phyloP scores from a whole-genome alignment of 2,113 vertebrate genomes.

The Herpailurus yagouaroundi region DNA sequence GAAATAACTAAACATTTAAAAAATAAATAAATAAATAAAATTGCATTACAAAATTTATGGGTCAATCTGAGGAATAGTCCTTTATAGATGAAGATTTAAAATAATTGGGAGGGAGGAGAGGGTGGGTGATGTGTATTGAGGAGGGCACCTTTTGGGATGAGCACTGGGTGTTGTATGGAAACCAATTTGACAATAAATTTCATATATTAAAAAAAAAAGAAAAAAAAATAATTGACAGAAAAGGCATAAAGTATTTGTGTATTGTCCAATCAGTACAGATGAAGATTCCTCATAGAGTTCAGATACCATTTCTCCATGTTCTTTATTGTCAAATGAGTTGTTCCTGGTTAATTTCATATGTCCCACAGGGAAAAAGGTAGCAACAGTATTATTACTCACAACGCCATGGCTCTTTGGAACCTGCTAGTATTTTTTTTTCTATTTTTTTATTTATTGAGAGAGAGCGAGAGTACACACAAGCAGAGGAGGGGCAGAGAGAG shows the following conservation, averaged over 20 bases:
- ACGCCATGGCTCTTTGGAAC: neutral
- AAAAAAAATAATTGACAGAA: neutral
- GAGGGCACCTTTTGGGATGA: too few relatives aligned
- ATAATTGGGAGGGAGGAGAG: neutral
- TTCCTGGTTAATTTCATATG: neutral
- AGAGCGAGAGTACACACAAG: too few relatives aligned
- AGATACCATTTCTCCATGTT: neutral
- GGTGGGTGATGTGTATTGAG: too few relatives aligned
- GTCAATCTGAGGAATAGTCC: neutral
- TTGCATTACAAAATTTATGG: neutral
- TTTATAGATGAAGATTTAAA: neutral
- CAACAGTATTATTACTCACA: neutral
- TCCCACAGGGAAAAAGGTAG: neutral
- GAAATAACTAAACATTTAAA: too few relatives aligned
- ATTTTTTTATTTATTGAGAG: too few relatives aligned
- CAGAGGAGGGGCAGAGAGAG: too few relatives aligned
- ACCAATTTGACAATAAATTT: too few relatives aligned
- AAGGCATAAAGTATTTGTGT: neutral
- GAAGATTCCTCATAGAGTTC: neutral
- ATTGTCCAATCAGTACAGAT: neutral
- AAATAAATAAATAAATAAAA: neutral
- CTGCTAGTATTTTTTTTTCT: neutral
- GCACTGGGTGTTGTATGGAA: too few relatives aligned
- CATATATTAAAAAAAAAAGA: too few relatives aligned
- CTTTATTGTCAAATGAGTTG: neutral